phyloP scores from a whole-genome alignment of 2,888 invertebrate species.

The Lepidochrysops patricia region DNA sequence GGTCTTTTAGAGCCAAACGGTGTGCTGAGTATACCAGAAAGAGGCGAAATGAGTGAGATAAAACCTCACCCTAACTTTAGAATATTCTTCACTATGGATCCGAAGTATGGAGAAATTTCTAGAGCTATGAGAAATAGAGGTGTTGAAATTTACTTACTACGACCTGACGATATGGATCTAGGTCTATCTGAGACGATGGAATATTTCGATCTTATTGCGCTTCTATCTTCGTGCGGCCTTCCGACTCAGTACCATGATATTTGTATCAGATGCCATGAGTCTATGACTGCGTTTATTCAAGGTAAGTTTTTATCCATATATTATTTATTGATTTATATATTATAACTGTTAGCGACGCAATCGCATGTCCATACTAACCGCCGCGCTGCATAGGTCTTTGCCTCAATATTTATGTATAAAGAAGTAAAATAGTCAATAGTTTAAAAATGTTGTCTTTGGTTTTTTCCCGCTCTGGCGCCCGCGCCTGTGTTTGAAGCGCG shows the following conservation, averaged over 20 bases:
- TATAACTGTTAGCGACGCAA: too few species aligned
- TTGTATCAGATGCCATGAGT: conserved; percentile 52
- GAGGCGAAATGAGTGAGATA: conserved; percentile 87
- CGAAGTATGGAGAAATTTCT: conserved; percentile 96
- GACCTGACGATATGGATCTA: conserved; percentile 44
- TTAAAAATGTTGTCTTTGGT: too few species aligned
- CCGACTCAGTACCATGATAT: conserved; percentile 47
- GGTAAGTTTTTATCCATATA: conserved; percentile 36
- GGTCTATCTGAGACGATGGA: conserved; percentile 49
- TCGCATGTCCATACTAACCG: too few species aligned
- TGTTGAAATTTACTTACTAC: conserved; percentile 83
- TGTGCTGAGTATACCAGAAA: conserved; percentile 90
- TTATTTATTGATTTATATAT: neutral
- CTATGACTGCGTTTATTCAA: conserved; percentile 57
- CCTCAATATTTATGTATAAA: too few species aligned
- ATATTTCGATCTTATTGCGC: conserved; percentile 56
- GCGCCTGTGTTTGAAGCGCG: too few species aligned
- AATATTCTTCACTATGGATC: conserved; percentile 95
- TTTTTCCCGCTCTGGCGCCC: too few species aligned
- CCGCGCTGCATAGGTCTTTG: too few species aligned
- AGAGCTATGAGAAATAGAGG: conserved; percentile 99
- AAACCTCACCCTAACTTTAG: conserved; percentile 93
- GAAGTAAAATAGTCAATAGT: too few species aligned
- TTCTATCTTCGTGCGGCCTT: conserved; percentile 56
- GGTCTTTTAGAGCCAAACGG: conserved; percentile 95